Evolutionary conservation across 2,113 vertebrate genomes (phyloP).

Genomic region (Urocynchramus pylzowi): DNA sequence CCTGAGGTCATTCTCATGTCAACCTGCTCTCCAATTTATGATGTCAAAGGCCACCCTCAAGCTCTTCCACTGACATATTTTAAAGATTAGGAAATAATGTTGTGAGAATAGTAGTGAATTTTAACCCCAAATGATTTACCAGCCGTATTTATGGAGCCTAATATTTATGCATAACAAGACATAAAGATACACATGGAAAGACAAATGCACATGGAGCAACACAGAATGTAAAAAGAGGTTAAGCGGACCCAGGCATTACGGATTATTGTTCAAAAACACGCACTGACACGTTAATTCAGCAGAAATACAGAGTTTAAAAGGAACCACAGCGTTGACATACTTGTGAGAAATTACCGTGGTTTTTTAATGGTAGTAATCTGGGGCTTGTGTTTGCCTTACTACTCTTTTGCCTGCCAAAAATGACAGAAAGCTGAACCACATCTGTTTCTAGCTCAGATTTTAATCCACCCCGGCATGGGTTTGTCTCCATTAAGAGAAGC

Average conservation of each 20-base stretch:
- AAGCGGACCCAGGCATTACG: neutral
- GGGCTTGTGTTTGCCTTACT: neutral
- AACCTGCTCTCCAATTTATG: neutral
- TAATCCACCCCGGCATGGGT: neutral
- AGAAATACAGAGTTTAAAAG: neutral
- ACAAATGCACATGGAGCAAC: neutral
- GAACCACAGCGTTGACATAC: neutral
- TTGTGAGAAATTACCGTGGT: accelerated
- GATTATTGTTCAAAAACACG: neutral
- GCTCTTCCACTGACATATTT: conserved; percentile 23
- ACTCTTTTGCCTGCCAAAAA: neutral
- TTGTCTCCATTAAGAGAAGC: neutral
- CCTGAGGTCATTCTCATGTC: conserved; percentile 18
- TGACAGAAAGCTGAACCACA: neutral
- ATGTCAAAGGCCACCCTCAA: conserved; percentile 34
- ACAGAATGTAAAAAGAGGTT: neutral
- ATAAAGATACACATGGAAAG: neutral
- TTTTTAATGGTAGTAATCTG: neutral
- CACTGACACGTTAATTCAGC: neutral
- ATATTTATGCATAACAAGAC: neutral
- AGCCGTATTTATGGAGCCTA: neutral
- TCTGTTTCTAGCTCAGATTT: neutral
- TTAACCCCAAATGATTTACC: neutral
- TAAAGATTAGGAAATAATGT: conserved; percentile 44
- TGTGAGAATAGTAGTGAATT: conserved; percentile 7